Evolutionary conservation across 1,140 invertebrate genomes (phyloP), one percentile per base, ranked within the genome.

Genomic region (Drosophila novamexicana): DNA sequence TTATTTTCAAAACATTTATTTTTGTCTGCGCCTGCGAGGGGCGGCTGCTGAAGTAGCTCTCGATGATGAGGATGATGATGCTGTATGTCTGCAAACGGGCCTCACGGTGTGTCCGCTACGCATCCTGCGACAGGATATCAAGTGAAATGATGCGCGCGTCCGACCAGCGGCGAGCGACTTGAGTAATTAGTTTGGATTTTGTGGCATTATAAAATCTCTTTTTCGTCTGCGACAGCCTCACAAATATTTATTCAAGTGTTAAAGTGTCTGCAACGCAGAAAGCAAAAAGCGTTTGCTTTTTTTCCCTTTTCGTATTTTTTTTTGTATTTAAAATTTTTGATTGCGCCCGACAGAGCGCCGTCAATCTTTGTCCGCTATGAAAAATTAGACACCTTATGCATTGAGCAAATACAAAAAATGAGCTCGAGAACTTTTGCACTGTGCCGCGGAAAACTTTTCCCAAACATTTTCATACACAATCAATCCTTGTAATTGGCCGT

Each of bases 401-500:
- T 82, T 83, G 56, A 65, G 67, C 44, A 59, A 59, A 75, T 16
- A 74, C 36, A 53, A 62, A 44, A 59, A 61, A 70, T 54, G 66
- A 64, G 40, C 22, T 34, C 29, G 45, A 67, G 59, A 72, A 79
- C 63, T 80, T 64, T 78, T 40, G 63, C 62, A 72, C 44, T 52
- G 70, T 10, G 54, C 61, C 36, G 34, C 67, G 76, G 40, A 18
- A 70, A 75, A 67, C 42, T 75, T 80, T 80, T 66, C 65, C 66
- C 70, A 77, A 91, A 86, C 77, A 91, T 89, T 91, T 91, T 91
- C 86, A 90, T 89, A 90, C 90, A 90, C 86, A 91, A 91, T 91
- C 90, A 91, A 91, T 91, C 90, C 90, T 91, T 91, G 90, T 91
- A 91, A 91, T 91, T 91, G 90, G 85, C 84, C 81, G 84, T 90